Conservation (phyloP, 2,113 vertebrate species). For the Rattus rattus region DNA sequence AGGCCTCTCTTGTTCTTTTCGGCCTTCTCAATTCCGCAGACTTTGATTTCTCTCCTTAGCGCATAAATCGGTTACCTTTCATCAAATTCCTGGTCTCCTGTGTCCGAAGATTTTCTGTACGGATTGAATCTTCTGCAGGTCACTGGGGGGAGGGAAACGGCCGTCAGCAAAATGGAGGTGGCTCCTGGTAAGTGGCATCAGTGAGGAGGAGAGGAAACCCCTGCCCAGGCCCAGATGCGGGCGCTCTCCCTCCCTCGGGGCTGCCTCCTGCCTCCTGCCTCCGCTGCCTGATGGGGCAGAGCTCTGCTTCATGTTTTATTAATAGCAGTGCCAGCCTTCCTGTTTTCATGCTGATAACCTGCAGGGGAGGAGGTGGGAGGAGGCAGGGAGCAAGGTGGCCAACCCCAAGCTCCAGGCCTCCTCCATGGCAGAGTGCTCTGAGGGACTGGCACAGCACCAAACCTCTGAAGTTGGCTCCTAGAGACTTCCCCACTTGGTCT, state of each 20-base stretch:
- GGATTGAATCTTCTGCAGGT: neutral
- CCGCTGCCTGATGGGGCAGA: constrained; percentile 78
- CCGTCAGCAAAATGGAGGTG: neutral
- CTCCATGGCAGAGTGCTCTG: constrained; percentile 51
- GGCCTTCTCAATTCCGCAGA: neutral
- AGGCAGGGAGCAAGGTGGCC: constrained; percentile 87
- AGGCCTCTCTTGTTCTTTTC: neutral
- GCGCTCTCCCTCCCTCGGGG: constrained; percentile 77
- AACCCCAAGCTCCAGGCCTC: constrained; percentile 80
- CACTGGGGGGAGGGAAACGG: neutral
- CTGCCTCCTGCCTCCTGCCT: constrained; percentile 73
- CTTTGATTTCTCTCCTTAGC: neutral
- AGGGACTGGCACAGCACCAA: constrained; percentile 64
- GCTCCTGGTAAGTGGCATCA: neutral
- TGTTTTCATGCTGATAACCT: constrained; percentile 91
- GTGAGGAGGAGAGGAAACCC: neutral
- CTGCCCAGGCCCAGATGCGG: constrained; percentile 35
- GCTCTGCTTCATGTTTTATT: constrained; percentile 89
- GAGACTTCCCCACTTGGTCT: neutral
- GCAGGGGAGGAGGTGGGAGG: constrained; percentile 79
- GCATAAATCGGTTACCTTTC: neutral
- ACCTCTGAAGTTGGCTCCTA: constrained; percentile 73
- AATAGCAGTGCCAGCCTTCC: constrained; percentile 87
- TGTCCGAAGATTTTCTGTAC: neutral
- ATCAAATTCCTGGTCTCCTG: neutral